Conservation (phyloP, 2,113 vertebrate species). For the Neomonachus schauinslandi region DNA sequence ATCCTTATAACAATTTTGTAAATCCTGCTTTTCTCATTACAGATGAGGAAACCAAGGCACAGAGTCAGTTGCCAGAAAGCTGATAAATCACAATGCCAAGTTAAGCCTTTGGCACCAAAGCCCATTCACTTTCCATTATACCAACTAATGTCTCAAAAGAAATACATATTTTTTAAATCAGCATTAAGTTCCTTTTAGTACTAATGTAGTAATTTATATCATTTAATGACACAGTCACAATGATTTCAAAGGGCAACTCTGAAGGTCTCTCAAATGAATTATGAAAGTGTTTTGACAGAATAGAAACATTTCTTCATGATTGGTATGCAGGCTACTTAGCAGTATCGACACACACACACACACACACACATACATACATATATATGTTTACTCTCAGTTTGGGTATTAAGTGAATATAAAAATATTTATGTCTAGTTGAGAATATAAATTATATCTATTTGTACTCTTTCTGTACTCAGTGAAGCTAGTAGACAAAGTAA, state of each 20-base stretch:
- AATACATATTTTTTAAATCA: background rate
- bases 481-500: constrained; percentile 9
- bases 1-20: background rate
- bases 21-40: background rate
- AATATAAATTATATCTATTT: background rate
- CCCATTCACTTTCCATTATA: background rate
- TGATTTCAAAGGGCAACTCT: background rate
- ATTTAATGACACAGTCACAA: background rate
- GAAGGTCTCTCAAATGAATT: background rate
- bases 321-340: background rate
- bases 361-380: background rate
- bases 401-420: background rate
- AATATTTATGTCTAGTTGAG: background rate
- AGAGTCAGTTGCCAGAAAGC: background rate
- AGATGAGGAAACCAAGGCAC: constrained; percentile 13
- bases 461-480: background rate
- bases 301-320: background rate
- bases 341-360: too few species aligned
- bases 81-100: background rate
- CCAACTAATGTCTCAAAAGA: background rate
- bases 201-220: constrained; percentile 24
- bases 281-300: background rate
- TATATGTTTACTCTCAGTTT: background rate
- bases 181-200: constrained; percentile 30
- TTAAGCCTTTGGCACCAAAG: background rate